Base-by-base conservation (phyloP, 2,797 vertebrate genomes). In the Hozukius guyotensis region DNA sequence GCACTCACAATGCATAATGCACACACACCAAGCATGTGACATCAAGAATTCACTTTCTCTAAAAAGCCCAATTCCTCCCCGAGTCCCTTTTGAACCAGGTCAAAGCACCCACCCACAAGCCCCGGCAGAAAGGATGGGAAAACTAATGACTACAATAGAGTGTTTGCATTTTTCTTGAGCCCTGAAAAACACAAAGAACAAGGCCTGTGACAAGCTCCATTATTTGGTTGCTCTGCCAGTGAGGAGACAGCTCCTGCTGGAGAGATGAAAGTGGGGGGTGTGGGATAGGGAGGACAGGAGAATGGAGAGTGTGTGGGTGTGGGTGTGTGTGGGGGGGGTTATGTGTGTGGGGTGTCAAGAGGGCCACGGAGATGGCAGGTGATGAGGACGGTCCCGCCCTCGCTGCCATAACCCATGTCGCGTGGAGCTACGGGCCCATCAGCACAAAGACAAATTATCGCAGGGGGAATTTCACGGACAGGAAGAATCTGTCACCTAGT, bases 201-300 rank as follows among this genome's bases (percentile, higher is more conserved):
- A 97, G 97, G 96, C 96, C 96, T 96, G 97, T 99, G 98, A 99
- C 97, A 98, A 97, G 96, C 97, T 97, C 97, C 97, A 98, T 99
- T 98, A 99, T 97, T 97, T 97, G 97, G 97, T 97, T 95, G 95
- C 96, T 96, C 95, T 98, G 97, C 97, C 96, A 97, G 96, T 94
- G 87, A 90, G 2, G 89, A 97, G 97, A 97, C 97, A 97, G 97
- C 97, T 97, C 97, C 97, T 97, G 96, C 97, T 97, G 97, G 91
- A 97, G 95, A 96, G 92, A 95, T 94, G 93, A 93, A 95, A 95
- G 94, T 94, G 87, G 91, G 89, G 92, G 91, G 89, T 75, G 88
- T 80, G 89, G 70, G 87, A 90, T 85, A 91, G 89, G 84, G 88
- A 90, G 90, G 88, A 88, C 91, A 89, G 88, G 85, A 93, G 91